A percentile compares a stretch with the other conserved stretches of the same genome.
These are phyloP conservation scores for Calosoma granatense DNA, from an alignment of 1,140 invertebrate species.

Conservation along the genomic window DNA sequence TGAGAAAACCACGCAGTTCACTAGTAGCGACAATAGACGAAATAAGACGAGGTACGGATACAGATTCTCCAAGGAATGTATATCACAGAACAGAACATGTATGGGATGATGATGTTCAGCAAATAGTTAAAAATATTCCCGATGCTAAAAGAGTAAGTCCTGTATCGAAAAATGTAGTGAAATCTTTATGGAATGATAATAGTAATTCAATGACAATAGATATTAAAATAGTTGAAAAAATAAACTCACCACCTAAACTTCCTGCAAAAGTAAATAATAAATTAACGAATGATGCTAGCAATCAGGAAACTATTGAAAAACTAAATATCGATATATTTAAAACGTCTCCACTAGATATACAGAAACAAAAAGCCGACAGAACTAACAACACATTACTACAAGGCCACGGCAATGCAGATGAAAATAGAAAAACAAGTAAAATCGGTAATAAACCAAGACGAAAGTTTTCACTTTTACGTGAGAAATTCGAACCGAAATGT, in stretches of 20 bases:
- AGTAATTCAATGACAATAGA: slow-evolving; percentile 12
- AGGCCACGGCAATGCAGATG: neutral
- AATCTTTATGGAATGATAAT: slow-evolving; percentile 37
- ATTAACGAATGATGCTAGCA: slow-evolving; percentile 27
- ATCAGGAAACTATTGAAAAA: slow-evolving; percentile 36
- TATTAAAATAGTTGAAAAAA: neutral
- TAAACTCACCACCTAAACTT: slow-evolving; percentile 31
- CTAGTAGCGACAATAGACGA: slow-evolving; percentile 53
- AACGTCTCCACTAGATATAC: neutral
- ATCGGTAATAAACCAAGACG: slow-evolving; percentile 39
- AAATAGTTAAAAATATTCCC: neutral
- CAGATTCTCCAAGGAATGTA: slow-evolving; percentile 45
- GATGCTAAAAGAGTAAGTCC: neutral
- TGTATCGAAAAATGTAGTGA: slow-evolving; percentile 27
- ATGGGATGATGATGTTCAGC: slow-evolving; percentile 36
- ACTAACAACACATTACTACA: neutral
- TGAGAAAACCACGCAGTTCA: slow-evolving; percentile 40
- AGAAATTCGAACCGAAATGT: slow-evolving; percentile 46
- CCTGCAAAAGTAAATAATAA: slow-evolving; percentile 36
- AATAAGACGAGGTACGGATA: slow-evolving; percentile 45
- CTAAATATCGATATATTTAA: slow-evolving; percentile 21
- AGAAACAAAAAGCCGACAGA: neutral
- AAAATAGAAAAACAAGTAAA: slow-evolving; percentile 29
- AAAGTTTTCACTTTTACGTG: slow-evolving; percentile 49
- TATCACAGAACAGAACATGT: slow-evolving; percentile 43